Base-by-base conservation (phyloP, 2,888 invertebrate genomes). In the Congeria kusceri region DNA sequence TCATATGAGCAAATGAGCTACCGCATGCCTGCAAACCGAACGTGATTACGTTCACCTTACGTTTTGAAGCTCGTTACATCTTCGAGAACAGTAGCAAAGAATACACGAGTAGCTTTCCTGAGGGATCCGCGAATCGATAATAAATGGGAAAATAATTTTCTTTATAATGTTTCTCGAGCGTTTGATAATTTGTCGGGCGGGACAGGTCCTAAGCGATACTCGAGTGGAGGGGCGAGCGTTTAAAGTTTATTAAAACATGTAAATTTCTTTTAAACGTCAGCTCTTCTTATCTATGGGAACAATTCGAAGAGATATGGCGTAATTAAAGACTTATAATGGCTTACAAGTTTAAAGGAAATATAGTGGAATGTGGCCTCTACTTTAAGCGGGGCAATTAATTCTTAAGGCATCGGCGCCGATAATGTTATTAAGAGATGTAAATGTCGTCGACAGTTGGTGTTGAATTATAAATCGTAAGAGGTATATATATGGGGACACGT, bases 201-300 rank as follows among this genome's bases (percentile, higher is more conserved):
- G 39, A 39, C 39, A 3, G 39, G 1, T 39, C 39, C 39, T 39
- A 11, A 39, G 39, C 9, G 39, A 39, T 15, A 39, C 39, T 39
- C 39, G 39, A 39, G 39, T 47, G 67, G 76, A 64, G 47, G 13
- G 66, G 72, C 69, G 61, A 76, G 68, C 11, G 56, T 53, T 65
- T 68, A 47, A 76, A 80, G 73, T 73, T 80, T 59, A 80, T 80
- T 76, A 80, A 80, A 73, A 76, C 80, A 66, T 77, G 62, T 80
- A 80, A 77, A 80, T 80, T 68, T 69, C 68, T 46, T 47, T 63
- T 49, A 49, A 64, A 59, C 47, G 62, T 69, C 73, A 57, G 57
- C 66, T 66, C 64, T 53, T 53, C 62, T 32, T 47, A 62, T 56
- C 53, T 70, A 20, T 49, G 13, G 46, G 29, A 65, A 57, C 66